Evolutionary conservation across 2,888 invertebrate species (phyloP), one percentile per base, ranked within the genome.

Genomic region (Agrotis puta): DNA sequence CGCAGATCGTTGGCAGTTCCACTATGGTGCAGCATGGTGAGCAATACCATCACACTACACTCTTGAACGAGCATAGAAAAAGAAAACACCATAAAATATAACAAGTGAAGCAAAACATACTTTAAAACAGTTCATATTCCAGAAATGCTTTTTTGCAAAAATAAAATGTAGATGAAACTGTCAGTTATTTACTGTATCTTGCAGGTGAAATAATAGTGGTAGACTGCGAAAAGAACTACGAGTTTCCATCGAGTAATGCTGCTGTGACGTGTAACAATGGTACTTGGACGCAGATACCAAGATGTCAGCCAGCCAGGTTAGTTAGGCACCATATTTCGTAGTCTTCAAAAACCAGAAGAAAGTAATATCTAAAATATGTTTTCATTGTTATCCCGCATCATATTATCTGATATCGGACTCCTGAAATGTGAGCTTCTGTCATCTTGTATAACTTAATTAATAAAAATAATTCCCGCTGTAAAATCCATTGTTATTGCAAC

Each of bases 221-320:
- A 0, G 97, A 97, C 67, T 99, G 99, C 87, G 97, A 98, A 77
- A 97, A 97, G 70, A 97, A 98, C 85, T 99, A 98, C 89, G 99
- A 99, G 91, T 98, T 98, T 85, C 97, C 98, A 0, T 97, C 97
- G 0, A 97, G 97, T 59, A 97, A 97, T 80, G 96, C 97, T 1
- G 97, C 97, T 0, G 98, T 98, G 0, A 97, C 97, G 0, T 99
- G 99, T 91, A 98, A 98, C 90, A 99, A 99, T 88, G 99, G 99
- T 0, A 98, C 99, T 0, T 99, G 99, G 99, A 98, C 98, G 0
- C 98, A 98, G 78, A 98, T 99, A 84, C 99, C 99, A 0, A 97
- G 97, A 69, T 98, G 98, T 88, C 97, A 98, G 74, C 98, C 98
- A 80, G 97, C 99, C 88, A 97, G 98, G 97, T 98, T 90, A 81